Conservation (phyloP, 2,888 invertebrate species). For the Dolichopus griseipennis region DNA sequence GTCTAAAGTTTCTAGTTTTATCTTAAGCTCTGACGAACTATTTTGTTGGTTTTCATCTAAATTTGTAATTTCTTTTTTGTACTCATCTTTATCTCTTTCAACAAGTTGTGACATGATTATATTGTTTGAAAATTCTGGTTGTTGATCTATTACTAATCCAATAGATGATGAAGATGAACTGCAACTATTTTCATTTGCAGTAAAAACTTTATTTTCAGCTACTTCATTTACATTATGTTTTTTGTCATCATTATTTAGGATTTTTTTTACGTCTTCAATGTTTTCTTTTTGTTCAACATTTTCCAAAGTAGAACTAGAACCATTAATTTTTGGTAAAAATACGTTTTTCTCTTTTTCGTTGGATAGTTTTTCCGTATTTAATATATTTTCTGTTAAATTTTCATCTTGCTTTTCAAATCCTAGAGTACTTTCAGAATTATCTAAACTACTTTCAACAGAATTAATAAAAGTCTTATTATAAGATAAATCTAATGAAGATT, state of each 20-base stretch:
- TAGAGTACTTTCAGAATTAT: conserved; percentile 4
- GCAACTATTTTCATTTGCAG: not conserved
- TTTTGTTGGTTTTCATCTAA: not conserved
- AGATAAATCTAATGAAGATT: not conserved
- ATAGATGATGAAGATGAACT: conserved; percentile 14
- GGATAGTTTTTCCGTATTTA: not conserved
- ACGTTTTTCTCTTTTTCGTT: not conserved
- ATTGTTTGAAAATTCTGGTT: not conserved
- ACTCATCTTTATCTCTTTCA: not conserved
- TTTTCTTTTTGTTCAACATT: not conserved
- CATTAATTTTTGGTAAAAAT: not conserved
- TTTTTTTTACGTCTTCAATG: not conserved
- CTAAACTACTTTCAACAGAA: not conserved
- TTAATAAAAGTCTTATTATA: not conserved
- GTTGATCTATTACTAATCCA: conserved; percentile 16
- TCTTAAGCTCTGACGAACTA: not conserved
- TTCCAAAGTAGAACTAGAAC: not conserved
- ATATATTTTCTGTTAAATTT: not conserved
- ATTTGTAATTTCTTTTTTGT: not conserved
- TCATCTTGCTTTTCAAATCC: not conserved
- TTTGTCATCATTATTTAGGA: not conserved
- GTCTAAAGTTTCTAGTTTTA: not conserved
- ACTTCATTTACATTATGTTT: not conserved
- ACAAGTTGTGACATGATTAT: not conserved
- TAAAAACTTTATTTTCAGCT: not conserved